phyloP scores from a whole-genome alignment of 30 jellyfish, hydroid and myxozoan species.

The Aurelia aurita complex sp. Pacific region DNA sequence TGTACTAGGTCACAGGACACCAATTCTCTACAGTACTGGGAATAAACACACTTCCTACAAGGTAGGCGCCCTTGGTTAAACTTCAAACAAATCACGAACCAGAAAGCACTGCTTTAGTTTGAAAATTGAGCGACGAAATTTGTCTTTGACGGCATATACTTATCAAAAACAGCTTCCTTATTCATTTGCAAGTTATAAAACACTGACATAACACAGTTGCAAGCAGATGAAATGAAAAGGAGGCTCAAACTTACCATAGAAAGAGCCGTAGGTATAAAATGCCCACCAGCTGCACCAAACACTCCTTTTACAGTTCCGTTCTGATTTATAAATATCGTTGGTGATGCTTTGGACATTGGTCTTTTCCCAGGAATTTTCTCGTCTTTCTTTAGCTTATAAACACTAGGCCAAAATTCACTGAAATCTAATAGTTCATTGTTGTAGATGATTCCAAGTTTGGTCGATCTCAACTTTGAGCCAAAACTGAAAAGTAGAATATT shows the following conservation, averaged over 20 bases:
- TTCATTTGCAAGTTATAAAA: no score
- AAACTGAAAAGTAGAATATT: conserved; percentile 56
- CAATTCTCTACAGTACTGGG: no score
- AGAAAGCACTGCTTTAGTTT: no score
- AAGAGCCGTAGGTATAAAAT: conserved; percentile 90
- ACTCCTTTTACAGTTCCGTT: conserved; percentile 80
- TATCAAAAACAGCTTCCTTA: no score
- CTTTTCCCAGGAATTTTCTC: conserved; percentile 91
- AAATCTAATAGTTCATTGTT: conserved; percentile 98
- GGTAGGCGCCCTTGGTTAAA: no score
- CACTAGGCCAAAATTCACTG: conserved; percentile 97
- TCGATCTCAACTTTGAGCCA: conserved; percentile 91
- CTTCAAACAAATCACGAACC: no score
- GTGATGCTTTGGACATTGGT: conserved; percentile 95
- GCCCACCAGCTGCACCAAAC: conserved; percentile 99
- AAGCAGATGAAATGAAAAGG: no score
- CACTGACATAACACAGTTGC: no score
- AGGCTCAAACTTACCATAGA: conserved; percentile 63
- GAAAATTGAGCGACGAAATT: no score
- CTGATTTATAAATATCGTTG: conserved; percentile 80
- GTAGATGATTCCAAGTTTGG: conserved; percentile 87
- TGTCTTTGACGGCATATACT: no score
- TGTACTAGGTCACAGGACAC: no score
- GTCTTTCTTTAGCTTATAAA: conserved; percentile 83
- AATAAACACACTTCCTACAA: no score